Evolutionary conservation across 2,888 invertebrate genomes (phyloP), one percentile per base, ranked within the genome.

Genomic region (Diarsia rubi): DNA sequence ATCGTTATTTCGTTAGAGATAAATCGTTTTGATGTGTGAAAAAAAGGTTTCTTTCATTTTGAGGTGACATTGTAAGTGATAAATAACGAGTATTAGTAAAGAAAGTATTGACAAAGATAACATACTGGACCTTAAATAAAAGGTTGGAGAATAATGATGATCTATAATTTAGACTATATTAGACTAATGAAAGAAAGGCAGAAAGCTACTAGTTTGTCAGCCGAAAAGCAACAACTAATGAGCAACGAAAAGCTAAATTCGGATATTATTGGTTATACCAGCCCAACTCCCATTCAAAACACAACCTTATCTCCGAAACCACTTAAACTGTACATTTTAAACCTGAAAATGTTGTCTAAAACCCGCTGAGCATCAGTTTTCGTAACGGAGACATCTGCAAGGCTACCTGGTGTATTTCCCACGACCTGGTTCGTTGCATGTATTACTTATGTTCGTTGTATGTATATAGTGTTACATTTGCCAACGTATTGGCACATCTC

Each of bases 401-500:
- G 75, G 83, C 78, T 83, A 77, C 73, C 85, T 76, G 74, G 83
- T 73, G 54, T 45, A 4, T 45, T 85, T 88, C 86, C 77, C 86
- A 87, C 86, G 86, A 69, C 82, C 86, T 52, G 80, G 57, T 57
- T 77, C 62, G 66, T 69, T 79, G 78, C 84, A 79, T 77, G 74
- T 68, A 73, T 82, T 79, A 78, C 81, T 81, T 63, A 3, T 71
- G 57, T 69, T n/a, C 21, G 47, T 19, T 60, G 49, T 73, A 75
- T 24, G 66, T 83, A 59, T 59, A 47, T 27, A 79, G 52, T n/a
- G 65, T 16, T 49, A 68, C 69, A 86, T 81, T 88, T 84, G 69
- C 78, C 78, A 88, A 88, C 54, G 5, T 65, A 73, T 87, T 88
- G 77, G 75, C 65, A 78, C 86, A 87, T 82, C 82, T 75, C 49